Percentiles rank a stretch among this genome's conserved stretches.
These are phyloP conservation scores for Molanna angustata DNA, from an alignment of 2,888 invertebrate species.

Conservation along the genomic window DNA sequence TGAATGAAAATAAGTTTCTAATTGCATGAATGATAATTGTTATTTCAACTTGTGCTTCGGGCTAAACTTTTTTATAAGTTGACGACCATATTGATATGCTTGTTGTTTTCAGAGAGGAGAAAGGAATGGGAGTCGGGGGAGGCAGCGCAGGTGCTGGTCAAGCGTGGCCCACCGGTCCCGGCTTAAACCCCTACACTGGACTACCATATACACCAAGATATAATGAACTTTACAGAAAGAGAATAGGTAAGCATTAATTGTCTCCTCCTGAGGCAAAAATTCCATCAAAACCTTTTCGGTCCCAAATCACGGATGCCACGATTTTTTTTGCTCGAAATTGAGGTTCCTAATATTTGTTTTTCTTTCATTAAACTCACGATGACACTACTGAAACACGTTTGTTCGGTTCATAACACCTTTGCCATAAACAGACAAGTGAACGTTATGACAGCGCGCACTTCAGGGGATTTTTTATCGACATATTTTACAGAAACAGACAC, in stretches of 20 bases:
- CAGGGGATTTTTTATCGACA: no score
- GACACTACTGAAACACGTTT: no score
- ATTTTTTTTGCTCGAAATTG: no score
- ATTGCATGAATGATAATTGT: background rate
- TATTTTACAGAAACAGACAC: no score
- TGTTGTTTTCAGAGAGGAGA: slow-evolving; percentile 55
- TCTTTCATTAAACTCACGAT: no score
- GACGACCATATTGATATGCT: no score
- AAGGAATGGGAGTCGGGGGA: slow-evolving; percentile 42
- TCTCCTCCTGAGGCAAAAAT: background rate
- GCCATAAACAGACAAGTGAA: no score
- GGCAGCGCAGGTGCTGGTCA: slow-evolving; percentile 39
- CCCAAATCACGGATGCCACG: no score
- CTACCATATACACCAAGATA: slow-evolving; percentile 86
- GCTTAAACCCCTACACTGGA: slow-evolving; percentile 76
- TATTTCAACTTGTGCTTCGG: background rate
- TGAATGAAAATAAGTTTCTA: background rate
- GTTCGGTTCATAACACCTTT: no score
- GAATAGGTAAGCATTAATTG: slow-evolving; percentile 54
- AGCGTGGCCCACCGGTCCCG: slow-evolving; percentile 51
- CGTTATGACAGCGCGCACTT: no score
- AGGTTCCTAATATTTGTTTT: no score
- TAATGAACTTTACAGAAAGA: slow-evolving; percentile 83
- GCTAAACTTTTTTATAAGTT: background rate
- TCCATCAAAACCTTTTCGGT: background rate